Evolutionary conservation across 2,797 vertebrate species (phyloP), one percentile per base, ranked within the genome.

Genomic region (Acanthopagrus latus): DNA sequence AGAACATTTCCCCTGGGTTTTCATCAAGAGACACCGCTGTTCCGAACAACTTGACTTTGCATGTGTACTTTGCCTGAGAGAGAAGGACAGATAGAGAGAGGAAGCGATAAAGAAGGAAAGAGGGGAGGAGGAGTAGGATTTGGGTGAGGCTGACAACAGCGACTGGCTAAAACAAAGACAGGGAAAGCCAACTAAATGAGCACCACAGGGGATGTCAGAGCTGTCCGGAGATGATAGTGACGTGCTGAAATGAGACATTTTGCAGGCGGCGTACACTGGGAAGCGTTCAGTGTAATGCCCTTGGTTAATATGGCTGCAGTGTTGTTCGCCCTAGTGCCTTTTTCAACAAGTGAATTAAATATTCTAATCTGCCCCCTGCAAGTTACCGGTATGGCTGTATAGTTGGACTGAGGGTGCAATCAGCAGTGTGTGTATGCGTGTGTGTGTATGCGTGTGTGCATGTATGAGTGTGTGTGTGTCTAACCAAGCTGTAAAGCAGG

Each of bases 341-440:
- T 81, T 80, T 91, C 65, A 91, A 88, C 81, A 84, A 89, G 83
- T 91, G 78, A 89, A 85, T 88, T 83, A 87, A 89, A 88, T 85
- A 83, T 80, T 77, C 66, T 85, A 89, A 95, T 94, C 81, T 89
- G 76, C 72, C 80, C 78, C 68, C 64, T 77, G 82, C 83, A 82
- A 82, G 88, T 89, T 79, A 80, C 33, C 78, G 82, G 70, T 80
- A 87, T 74, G 74, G 78, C 70, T 70, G 78, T 81, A 81, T 68
- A 80, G 74, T 76, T 46, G 25, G 59, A 84, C 78, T 43, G 54
- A 11, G 74, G 48, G 65, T 46, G 46, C 64, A 77, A 74, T 65
- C 47, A 5, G 21, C 66, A 48, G 47, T 55, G 58, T 63, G 50
- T 64, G 50, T 64, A 71, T 81, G 64, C 60, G 68, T 63, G 18